Evolutionary conservation across 2,113 vertebrate genomes (phyloP), one percentile per base, ranked within the genome.

Genomic region (Falcunculus frontatus): DNA sequence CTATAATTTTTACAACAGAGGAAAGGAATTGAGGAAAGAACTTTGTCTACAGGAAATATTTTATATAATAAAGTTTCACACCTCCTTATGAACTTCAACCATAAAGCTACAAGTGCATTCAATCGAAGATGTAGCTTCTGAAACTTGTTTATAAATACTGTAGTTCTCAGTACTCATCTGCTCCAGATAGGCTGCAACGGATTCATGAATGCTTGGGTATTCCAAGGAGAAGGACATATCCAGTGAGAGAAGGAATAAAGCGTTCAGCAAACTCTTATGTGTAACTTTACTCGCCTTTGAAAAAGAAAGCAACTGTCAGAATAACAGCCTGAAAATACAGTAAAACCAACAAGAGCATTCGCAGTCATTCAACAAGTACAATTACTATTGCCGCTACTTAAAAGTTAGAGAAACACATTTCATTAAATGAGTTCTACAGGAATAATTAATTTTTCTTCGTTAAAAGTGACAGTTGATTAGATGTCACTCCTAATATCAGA

Each of bases 51-150:
- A 67, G 14, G 3, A 88, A 87, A 27, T 46, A 59, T 23, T 50
- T 59, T 56, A 74, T n/a, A 17, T 16, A 30, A 77, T 27, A 65
- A 80, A 96, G 75, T 57, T 77, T 35, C 78, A 90, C 95, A 99
- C 99, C 99, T 99, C 98, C 52, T 98, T 98, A 37, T 81, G 97
- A 50, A 97, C 93, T 83, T 99, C 99, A 86, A 64, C 98, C 78
- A 99, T 91, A 95, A 99, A 99, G 94, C 84, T 98, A 82, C 98
- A 99, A 47, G 99, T 97, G 53, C 99, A 99, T 85, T 99, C 99
- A 67, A 99, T 98, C 5, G 98, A 99, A 95, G 98, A 97, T 4
- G 95, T 96, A 37, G 97, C 96, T 55, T 98, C 98, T 73, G 98
- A 97, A 55, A 98, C 97, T 95, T 97, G 97, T 90, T 98, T 98